Conservation (phyloP, 1,140 invertebrate genomes). For the Ctenoplectra terminalis region DNA sequence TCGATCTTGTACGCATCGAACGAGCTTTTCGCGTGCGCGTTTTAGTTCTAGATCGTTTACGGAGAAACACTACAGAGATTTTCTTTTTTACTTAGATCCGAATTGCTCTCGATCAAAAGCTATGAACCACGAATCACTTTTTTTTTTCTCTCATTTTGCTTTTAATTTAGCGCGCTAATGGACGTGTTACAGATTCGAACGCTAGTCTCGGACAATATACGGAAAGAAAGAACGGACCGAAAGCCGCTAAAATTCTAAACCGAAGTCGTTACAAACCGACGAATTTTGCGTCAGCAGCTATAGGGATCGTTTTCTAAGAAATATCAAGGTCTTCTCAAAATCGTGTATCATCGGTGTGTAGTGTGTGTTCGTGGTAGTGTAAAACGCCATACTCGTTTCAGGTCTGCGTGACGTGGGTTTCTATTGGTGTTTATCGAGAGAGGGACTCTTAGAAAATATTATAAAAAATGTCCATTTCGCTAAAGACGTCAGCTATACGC, state of each 20-base stretch:
- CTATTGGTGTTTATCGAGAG: slow-evolving; percentile 32
- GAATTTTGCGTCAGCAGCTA: neutral
- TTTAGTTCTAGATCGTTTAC: slow-evolving; percentile 12
- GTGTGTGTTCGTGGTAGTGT: slow-evolving; percentile 21
- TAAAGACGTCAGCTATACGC: neutral
- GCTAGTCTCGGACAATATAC: slow-evolving; percentile 37
- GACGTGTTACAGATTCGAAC: slow-evolving; percentile 53
- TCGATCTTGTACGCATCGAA: slow-evolving; percentile 7
- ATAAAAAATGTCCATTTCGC: slow-evolving; percentile 56
- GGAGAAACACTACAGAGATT: slow-evolving; percentile 32
- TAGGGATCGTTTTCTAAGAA: slow-evolving; percentile 30
- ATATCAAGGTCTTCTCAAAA: neutral
- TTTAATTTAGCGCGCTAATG: slow-evolving; percentile 51
- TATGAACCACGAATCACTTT: slow-evolving; percentile 6
- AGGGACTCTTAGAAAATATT: slow-evolving; percentile 62
- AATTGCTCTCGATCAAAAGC: slow-evolving; percentile 21
- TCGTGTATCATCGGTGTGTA: slow-evolving; percentile 16
- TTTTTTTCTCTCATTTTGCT: slow-evolving; percentile 6
- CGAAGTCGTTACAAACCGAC: slow-evolving; percentile 34
- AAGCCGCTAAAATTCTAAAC: slow-evolving; percentile 51
- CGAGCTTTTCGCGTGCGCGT: neutral
- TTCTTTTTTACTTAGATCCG: slow-evolving; percentile 1
- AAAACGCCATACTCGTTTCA: slow-evolving; percentile 1
- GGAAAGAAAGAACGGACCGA: slow-evolving; percentile 53
- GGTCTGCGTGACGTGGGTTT: slow-evolving; percentile 33